phyloP scores from a whole-genome alignment of 2,113 vertebrate species.

The Pterocles gutturalis region DNA sequence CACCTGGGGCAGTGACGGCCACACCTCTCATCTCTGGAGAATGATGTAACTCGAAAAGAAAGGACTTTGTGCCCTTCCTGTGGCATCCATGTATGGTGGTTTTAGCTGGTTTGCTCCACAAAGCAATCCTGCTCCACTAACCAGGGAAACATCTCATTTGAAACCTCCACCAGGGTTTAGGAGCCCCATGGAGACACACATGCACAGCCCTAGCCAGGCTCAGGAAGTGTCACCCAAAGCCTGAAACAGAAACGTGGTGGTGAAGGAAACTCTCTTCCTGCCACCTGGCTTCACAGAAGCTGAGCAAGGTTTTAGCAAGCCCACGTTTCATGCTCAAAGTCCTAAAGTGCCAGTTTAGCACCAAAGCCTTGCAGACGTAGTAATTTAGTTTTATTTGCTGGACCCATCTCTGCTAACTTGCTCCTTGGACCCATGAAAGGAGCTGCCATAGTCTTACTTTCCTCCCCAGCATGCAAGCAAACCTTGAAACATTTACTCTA shows the following conservation, averaged over 20 bases:
- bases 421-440: background rate
- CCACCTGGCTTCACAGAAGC: background rate
- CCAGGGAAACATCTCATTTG: background rate
- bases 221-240: background rate
- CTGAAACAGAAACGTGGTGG: rapidly evolving
- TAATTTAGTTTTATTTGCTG: background rate
- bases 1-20: background rate
- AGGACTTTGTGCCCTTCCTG: background rate
- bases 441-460: background rate
- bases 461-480: background rate
- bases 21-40: background rate
- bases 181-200: background rate
- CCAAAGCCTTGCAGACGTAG: background rate
- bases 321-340: background rate
- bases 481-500: background rate
- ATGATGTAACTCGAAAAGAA: background rate
- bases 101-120: background rate
- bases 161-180: background rate
- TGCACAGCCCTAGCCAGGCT: background rate
- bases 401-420: background rate
- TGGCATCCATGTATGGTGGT: rapidly evolving
- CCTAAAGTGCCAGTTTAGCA: background rate
- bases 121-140: background rate
- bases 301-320: background rate
- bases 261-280: background rate